phyloP scores from a whole-genome alignment of 2,888 invertebrate species.

The Apantesis nais region DNA sequence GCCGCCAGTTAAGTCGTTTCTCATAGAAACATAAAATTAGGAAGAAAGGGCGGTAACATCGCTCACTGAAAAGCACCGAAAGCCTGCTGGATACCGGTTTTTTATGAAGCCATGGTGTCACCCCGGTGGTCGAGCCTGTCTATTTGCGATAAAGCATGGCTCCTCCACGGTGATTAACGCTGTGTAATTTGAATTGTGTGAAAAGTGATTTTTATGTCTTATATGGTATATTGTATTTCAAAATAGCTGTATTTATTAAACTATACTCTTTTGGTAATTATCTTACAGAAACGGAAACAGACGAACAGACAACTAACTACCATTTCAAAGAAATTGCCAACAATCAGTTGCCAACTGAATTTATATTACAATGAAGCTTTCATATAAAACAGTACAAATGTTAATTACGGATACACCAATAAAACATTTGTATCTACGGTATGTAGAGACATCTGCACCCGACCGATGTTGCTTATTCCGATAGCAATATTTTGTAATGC shows the following conservation, averaged over 20 bases:
- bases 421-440: slow-evolving; percentile 27
- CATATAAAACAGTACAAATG: slow-evolving; percentile 64
- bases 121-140: neutral
- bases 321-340: slow-evolving; percentile 56
- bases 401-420: slow-evolving; percentile 27
- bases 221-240: neutral
- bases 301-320: no score
- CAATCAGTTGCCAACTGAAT: slow-evolving; percentile 61
- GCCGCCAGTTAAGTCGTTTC: no score
- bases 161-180: neutral
- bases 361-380: slow-evolving; percentile 49
- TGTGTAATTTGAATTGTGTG: neutral
- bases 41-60: no score
- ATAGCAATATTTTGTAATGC: slow-evolving; percentile 53
- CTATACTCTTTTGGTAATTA: neutral
- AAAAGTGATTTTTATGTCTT: no score
- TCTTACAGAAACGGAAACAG: neutral
- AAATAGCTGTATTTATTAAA: neutral
- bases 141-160: neutral
- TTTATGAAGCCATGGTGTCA: neutral
- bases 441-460: slow-evolving; percentile 30
- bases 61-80: no score
- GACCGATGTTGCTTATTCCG: neutral
- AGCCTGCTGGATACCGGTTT: neutral
- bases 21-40: no score